Evolutionary conservation across 2,797 vertebrate genomes (phyloP).

Genomic region (Ataeniobius toweri): DNA sequence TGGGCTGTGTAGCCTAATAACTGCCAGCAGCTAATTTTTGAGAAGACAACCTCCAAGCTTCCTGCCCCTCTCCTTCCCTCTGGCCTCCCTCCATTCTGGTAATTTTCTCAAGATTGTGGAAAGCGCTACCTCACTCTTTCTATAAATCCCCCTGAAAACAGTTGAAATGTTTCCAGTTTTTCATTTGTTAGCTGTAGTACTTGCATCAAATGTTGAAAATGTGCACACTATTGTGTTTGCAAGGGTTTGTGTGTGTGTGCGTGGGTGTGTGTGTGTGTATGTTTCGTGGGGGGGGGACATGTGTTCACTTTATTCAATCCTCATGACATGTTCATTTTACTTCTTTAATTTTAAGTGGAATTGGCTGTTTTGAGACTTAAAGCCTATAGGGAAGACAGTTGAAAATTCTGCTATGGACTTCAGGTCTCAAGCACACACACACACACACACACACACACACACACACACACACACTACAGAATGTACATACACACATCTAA

Average conservation of each 20-base stretch:
- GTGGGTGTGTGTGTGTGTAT: not conserved
- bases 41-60: conserved; percentile 48
- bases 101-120: conserved; percentile 71
- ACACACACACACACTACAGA: conserved; percentile 14
- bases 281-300: too few species aligned
- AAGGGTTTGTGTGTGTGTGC: too few species aligned
- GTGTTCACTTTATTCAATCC: not conserved
- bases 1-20: conserved; percentile 61
- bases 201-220: not conserved
- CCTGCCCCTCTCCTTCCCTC: conserved; percentile 22
- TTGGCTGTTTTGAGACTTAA: conserved; percentile 12
- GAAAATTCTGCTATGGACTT: conserved; percentile 29
- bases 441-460: not conserved
- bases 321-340: not conserved
- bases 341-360: conserved; percentile 22
- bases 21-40: conserved; percentile 53
- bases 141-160: conserved; percentile 58
- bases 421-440: conserved; percentile 16
- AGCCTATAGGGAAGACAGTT: conserved; percentile 20
- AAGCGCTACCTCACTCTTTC: conserved; percentile 74
- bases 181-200: conserved; percentile 19
- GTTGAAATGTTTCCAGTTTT: conserved; percentile 51
- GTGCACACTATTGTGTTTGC: not conserved
- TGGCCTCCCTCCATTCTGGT: conserved; percentile 50
- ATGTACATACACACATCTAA: conserved; percentile 30